A percentile compares a stretch with the other conserved stretches of the same genome.
phyloP scores from a whole-genome alignment of 2,888 invertebrate species.

The Pristionchus exspectatus region DNA sequence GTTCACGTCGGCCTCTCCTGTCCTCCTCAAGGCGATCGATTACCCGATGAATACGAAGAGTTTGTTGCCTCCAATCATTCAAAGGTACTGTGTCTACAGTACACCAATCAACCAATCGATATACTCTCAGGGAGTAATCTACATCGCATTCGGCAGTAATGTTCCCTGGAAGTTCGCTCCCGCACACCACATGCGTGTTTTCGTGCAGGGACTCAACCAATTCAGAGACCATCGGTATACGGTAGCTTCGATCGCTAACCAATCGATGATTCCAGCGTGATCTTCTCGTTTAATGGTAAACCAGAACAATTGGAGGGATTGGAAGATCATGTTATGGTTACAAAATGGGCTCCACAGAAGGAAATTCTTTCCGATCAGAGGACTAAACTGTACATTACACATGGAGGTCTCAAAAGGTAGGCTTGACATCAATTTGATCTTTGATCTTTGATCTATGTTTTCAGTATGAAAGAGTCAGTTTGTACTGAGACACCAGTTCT shows the following conservation, averaged over 20 bases:
- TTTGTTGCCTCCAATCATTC: neutral
- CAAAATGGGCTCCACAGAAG: conserved; percentile 65
- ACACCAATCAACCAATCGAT: conserved; percentile 48
- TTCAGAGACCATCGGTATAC: conserved; percentile 56
- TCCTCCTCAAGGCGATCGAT: neutral
- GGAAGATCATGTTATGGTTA: conserved; percentile 56
- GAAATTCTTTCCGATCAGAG: conserved; percentile 62
- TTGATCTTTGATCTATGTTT: conserved; percentile 13
- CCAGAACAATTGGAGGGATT: conserved; percentile 32
- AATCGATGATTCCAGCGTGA: conserved; percentile 55
- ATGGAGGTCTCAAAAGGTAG: conserved; percentile 68
- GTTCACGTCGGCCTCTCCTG: conserved; percentile 57
- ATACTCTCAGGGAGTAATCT: conserved; percentile 60
- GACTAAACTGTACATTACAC: conserved; percentile 61
- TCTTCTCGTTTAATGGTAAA: conserved; percentile 60
- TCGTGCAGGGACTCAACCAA: conserved; percentile 57
- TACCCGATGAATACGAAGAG: neutral
- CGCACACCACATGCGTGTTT: conserved; percentile 34
- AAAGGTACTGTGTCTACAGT: neutral
- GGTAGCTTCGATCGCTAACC: neutral
- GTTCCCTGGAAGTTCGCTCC: conserved; percentile 60
- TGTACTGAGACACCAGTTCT: conserved; percentile 65
- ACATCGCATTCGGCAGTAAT: conserved; percentile 62
- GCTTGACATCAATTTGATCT: neutral
- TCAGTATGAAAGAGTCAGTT: conserved; percentile 64